These are phyloP conservation scores for Aphelinus certus DNA, from an alignment of 1,140 invertebrate genomes.

Conservation along the genomic window DNA sequence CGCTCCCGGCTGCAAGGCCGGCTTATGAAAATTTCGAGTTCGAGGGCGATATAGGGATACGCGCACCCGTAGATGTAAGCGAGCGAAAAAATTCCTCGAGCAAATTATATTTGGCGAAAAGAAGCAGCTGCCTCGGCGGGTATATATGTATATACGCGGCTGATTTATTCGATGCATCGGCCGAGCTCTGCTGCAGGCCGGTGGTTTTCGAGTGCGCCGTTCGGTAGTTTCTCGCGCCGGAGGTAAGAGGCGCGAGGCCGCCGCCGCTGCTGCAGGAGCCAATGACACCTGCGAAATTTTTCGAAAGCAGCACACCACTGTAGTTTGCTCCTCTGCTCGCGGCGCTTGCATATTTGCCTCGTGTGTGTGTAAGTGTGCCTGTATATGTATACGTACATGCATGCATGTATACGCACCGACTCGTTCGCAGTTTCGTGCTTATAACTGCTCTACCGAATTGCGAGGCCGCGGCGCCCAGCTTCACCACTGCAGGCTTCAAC, in stretches of 20 bases:
- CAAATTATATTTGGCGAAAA: not conserved
- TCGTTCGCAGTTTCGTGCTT: no score
- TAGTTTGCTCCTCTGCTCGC: no score
- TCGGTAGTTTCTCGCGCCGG: constrained; percentile 5
- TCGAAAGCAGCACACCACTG: not conserved
- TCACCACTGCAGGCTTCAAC: no score
- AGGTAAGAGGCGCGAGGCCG: not conserved
- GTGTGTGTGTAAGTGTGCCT: not conserved
- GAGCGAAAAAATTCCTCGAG: not conserved
- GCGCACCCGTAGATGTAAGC: not conserved
- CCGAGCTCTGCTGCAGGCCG: not conserved
- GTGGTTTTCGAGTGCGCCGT: constrained; percentile 4
- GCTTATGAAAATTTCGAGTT: no score
- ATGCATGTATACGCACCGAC: no score
- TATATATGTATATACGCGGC: not conserved
- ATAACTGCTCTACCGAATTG: no score
- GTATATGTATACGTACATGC: not conserved
- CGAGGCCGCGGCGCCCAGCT: no score
- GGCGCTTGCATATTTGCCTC: not conserved
- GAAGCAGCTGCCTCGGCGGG: no score
- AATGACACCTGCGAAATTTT: constrained; percentile 14
- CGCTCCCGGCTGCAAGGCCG: no score
- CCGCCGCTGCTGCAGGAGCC: constrained; percentile 8
- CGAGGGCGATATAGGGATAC: no score
- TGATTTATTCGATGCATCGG: not conserved